Percentiles rank a stretch among this genome's conserved stretches.
Conservation (phyloP, 2,888 invertebrate genomes). For the Caenorhabditis macrosperma region DNA sequence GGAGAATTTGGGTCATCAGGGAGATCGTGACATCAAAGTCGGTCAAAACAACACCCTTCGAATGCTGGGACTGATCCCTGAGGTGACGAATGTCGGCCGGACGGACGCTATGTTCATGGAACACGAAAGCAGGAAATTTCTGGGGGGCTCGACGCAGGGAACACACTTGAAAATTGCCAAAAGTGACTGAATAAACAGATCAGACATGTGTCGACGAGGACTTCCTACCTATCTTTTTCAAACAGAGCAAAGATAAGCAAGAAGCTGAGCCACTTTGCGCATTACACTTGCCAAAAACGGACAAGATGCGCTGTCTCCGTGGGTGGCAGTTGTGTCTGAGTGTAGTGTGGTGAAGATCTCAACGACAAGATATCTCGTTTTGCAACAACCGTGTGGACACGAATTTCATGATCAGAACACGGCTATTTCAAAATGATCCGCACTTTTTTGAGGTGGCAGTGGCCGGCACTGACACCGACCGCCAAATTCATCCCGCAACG, state of each 20-base stretch:
- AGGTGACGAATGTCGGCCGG: conserved; percentile 1
- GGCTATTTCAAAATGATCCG: background rate
- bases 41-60: conserved; percentile 7
- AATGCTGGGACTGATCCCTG: conserved; percentile 8
- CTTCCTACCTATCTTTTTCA: conserved; percentile 39
- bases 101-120: conserved; percentile 2
- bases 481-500: background rate
- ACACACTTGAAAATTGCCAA: conserved; percentile 45
- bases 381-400: background rate
- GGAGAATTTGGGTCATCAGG: conserved; percentile 33
- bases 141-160: conserved; percentile 8
- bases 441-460: conserved; percentile 12
- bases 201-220: conserved; percentile 52
- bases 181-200: conserved; percentile 51
- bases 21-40: conserved; percentile 25
- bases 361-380: background rate
- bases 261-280: conserved; percentile 38
- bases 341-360: conserved; percentile 24
- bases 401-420: background rate
- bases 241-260: conserved; percentile 49
- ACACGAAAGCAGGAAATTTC: conserved; percentile 17
- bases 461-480: conserved; percentile 22
- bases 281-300: conserved; percentile 21
- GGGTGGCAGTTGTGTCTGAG: background rate
- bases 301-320: too few species aligned